Evolutionary conservation across 1,140 invertebrate species (phyloP), one percentile per base, ranked within the genome.

Genomic region (Triops longicaudatus): DNA sequence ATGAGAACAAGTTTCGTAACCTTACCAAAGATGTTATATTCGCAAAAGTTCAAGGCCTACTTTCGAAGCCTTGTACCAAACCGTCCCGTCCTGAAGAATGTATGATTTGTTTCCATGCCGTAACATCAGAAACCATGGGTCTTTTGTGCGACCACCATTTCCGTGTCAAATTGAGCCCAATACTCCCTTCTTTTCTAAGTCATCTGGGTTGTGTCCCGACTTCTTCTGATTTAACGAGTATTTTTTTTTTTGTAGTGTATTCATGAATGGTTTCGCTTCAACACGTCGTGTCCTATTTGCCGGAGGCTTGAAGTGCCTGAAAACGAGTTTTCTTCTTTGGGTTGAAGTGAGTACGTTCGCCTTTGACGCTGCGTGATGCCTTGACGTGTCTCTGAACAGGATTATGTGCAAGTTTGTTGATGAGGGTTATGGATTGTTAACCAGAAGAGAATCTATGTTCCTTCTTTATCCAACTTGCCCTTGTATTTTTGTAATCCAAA

Each of bases 301-400:
- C 28, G 73, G 12, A 74, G 28, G 22, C 26, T 41, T 9, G 73
- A 41, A 41, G 73, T 74, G 0, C 28, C 41, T 42, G 28, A 31
- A 31, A 74, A 28, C 27, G 73, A 74, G 17, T 74, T 74, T 26
- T 22, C 73, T 22, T n/a, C 73, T 26, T 27, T 74, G 73, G 10
- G 41, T 74, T 42, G 27, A 12, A 74, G n/a, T 26, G n/a, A 22
- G n/a, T 6, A 31, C n/a, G 22, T 74, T 74, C 27, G 6, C 26
- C 27, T 74, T 2, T 42, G 26, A n/a, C 26, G 28, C n/a, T n/a
- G 26, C 12, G 1, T 22, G 28, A 74, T n/a, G 27, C 73, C 27
- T 17, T 26, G 22, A 28, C 7, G 28, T 26, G 22, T 9, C 28
- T 12, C 27, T 0, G 73, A 12, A 22, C 17, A 74, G 22, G 14